Percentiles rank a stretch among this genome's conserved stretches.
Evolutionary conservation across 2,113 vertebrate species (phyloP).

Genomic region (Argyrosomus japonicus): DNA sequence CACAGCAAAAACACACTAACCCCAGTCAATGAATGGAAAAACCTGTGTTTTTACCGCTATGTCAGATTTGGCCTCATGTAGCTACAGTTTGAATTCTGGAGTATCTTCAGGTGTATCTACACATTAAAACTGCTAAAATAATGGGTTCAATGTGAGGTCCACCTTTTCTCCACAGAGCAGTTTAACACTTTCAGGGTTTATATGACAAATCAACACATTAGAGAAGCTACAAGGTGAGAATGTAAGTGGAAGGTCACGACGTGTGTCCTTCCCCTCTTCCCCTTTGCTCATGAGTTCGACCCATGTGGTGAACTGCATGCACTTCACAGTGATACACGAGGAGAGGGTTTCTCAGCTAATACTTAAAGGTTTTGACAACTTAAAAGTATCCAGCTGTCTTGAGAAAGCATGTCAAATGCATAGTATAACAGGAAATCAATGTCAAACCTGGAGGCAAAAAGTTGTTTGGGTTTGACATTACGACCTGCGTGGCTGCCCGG

Average conservation of each 20-base stretch:
- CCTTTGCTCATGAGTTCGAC: neutral
- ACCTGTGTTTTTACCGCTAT: too few species aligned
- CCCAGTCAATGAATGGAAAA: too few species aligned
- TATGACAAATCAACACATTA: neutral
- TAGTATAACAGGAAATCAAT: conserved; percentile 30
- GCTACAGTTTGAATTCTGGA: neutral
- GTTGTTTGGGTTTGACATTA: neutral
- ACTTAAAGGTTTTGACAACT: neutral
- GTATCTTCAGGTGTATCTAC: neutral
- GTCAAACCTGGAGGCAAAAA: neutral
- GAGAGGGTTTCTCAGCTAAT: neutral
- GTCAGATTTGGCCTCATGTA: neutral
- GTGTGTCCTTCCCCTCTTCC: neutral
- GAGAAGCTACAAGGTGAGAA: conserved; percentile 21
- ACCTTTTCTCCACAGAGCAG: neutral
- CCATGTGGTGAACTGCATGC: neutral
- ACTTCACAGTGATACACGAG: neutral
- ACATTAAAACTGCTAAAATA: neutral
- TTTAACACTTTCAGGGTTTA: conserved; percentile 4
- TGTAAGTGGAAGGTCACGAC: conserved; percentile 20
- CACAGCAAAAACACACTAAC: too few species aligned
- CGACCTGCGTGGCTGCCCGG: neutral
- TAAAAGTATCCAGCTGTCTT: neutral
- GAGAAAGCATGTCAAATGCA: conserved; percentile 20
- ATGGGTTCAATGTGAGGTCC: neutral